Evolutionary conservation across 30 jellyfish, hydroid and myxozoan genomes (phyloP).

Genomic region (Nemopilema nomurai): DNA sequence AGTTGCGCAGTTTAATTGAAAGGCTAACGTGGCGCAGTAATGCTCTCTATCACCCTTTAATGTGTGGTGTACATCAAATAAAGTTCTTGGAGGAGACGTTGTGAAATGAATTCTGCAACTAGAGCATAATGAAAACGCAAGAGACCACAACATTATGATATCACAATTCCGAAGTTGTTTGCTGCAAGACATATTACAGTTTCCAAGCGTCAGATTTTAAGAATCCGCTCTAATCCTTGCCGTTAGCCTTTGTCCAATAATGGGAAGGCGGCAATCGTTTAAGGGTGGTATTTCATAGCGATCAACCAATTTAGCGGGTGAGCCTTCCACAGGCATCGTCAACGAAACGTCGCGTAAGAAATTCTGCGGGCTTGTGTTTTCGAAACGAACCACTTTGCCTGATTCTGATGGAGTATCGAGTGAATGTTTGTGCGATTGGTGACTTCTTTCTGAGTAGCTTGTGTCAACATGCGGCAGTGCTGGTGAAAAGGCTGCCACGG

Average conservation of each 20-base stretch:
- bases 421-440: neutral
- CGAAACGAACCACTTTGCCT: slow-evolving; percentile 7
- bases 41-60: no score
- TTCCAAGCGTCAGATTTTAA: no score
- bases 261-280: slow-evolving; percentile 44
- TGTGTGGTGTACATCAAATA: no score
- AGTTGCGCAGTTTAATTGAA: no score
- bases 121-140: no score
- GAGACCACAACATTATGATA: no score
- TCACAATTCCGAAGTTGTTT: no score
- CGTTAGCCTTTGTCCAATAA: slow-evolving; percentile 37
- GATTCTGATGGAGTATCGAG: neutral
- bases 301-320: slow-evolving; percentile 8
- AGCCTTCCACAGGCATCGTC: neutral
- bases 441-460: neutral
- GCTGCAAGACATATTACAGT: no score
- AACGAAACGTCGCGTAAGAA: neutral
- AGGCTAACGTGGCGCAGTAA: no score
- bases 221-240: neutral
- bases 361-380: neutral
- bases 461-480: neutral
- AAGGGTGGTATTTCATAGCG: slow-evolving; percentile 38
- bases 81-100: no score
- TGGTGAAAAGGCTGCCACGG: neutral
- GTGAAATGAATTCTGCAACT: no score